phyloP scores from a whole-genome alignment of 2,888 invertebrate genomes.

The Rhaphigaster nebulosa region DNA sequence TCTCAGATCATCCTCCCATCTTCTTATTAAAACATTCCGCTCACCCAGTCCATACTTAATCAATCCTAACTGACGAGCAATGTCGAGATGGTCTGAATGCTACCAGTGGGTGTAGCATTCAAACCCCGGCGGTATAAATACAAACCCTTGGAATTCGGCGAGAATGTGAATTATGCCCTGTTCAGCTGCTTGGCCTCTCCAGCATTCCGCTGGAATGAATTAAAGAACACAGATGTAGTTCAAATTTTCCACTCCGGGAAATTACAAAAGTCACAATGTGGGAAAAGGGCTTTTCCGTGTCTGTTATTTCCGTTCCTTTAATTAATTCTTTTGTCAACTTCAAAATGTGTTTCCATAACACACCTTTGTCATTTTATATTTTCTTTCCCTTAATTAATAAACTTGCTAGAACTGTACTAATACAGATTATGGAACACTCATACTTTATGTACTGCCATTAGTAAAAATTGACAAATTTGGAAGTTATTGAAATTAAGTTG shows the following conservation, averaged over 20 bases:
- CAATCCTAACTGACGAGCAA: not conserved
- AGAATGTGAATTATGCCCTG: slow-evolving; percentile 36
- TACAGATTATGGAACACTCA: no score
- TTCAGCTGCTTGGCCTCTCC: slow-evolving; percentile 5
- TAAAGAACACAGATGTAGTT: slow-evolving; percentile 34
- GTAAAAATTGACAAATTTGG: no score
- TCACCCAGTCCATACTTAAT: not conserved
- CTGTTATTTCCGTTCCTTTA: not conserved
- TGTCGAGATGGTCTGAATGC: not conserved
- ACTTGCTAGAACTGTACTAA: no score
- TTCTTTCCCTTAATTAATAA: not conserved
- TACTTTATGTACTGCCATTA: no score
- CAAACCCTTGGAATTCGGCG: slow-evolving; percentile 14
- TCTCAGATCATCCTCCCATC: not conserved
- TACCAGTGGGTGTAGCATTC: not conserved
- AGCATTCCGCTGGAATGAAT: slow-evolving; percentile 34
- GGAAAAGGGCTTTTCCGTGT: not conserved
- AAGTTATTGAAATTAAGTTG: no score
- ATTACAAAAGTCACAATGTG: not conserved
- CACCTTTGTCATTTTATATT: not conserved
- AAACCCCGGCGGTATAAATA: slow-evolving; percentile 9
- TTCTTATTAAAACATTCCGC: not conserved
- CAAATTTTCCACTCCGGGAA: slow-evolving; percentile 19
- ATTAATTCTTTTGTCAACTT: not conserved
- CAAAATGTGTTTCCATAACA: not conserved